Conservation (phyloP, 1,140 invertebrate species). For the Chrysoperla carnea region DNA sequence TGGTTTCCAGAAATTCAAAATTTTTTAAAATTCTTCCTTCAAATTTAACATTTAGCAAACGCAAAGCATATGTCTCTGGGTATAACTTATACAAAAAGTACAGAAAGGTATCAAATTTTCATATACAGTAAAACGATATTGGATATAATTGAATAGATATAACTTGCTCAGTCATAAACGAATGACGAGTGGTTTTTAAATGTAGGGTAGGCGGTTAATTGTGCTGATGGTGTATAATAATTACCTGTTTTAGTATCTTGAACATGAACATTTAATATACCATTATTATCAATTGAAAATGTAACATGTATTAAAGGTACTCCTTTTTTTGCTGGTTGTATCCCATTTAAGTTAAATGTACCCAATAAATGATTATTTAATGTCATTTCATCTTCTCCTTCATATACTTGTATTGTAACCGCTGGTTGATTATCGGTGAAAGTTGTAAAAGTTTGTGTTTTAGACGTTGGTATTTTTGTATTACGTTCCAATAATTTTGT, state of each 20-base stretch:
- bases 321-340: slow-evolving; percentile 86
- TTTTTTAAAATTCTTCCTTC: too few species aligned
- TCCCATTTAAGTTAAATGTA: slow-evolving; percentile 86
- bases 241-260: slow-evolving; percentile 29
- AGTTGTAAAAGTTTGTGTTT: slow-evolving; percentile 91
- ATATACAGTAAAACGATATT: too few species aligned
- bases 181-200: too few species aligned
- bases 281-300: slow-evolving; percentile 84
- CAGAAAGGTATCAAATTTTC: too few species aligned
- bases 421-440: slow-evolving; percentile 94
- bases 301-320: slow-evolving; percentile 88
- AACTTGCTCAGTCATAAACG: too few species aligned
- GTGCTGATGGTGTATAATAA: too few species aligned
- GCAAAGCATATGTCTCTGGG: too few species aligned
- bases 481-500: slow-evolving; percentile 89
- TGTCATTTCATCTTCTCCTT: slow-evolving; percentile 84
- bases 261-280: slow-evolving; percentile 76
- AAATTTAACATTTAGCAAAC: too few species aligned
- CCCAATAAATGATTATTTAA: slow-evolving; percentile 85
- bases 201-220: too few species aligned
- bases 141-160: too few species aligned
- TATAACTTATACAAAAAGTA: too few species aligned
- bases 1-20: too few species aligned
- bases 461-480: slow-evolving; percentile 90
- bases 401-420: slow-evolving; percentile 69